Conservation (phyloP, 2,797 vertebrate species). For the Galaxias olidus region DNA sequence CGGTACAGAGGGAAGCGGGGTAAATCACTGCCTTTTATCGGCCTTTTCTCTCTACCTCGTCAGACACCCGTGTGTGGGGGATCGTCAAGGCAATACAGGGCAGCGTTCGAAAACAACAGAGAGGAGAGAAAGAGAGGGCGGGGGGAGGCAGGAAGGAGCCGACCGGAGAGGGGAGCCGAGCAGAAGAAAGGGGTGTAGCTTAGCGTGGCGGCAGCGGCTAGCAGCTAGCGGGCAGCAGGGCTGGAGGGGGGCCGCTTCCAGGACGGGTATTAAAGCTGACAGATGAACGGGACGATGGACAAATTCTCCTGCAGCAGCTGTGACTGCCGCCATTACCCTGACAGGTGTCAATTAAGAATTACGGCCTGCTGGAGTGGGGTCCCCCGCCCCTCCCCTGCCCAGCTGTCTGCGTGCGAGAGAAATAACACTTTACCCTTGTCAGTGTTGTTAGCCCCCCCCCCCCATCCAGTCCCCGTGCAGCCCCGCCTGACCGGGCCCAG, state of each 20-base stretch:
- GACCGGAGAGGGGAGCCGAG: slow-evolving; percentile 11
- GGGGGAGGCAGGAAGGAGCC: slow-evolving; percentile 15
- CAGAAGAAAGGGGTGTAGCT: slow-evolving; percentile 26
- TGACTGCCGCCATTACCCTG: slow-evolving; percentile 94
- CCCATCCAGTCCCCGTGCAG: slow-evolving; percentile 65
- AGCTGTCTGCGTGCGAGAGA: slow-evolving; percentile 94
- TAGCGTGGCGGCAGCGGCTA: slow-evolving; percentile 11
- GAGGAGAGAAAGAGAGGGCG: slow-evolving; percentile 1
- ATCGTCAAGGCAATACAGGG: slow-evolving; percentile 3
- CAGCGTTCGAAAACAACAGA: not conserved
- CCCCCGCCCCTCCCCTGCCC: slow-evolving; percentile 80
- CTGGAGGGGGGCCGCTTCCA: slow-evolving; percentile 75
- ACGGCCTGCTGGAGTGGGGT: slow-evolving; percentile 88
- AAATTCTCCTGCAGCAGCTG: slow-evolving; percentile 96
- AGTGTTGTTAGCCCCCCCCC: slow-evolving; percentile 85
- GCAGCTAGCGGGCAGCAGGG: slow-evolving; percentile 26
- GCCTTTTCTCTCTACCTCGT: slow-evolving; percentile 26
- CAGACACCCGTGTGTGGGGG: slow-evolving; percentile 35
- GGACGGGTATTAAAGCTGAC: slow-evolving; percentile 96
- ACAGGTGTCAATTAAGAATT: slow-evolving; percentile 99
- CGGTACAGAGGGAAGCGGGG: slow-evolving; percentile 31
- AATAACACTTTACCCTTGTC: slow-evolving; percentile 98
- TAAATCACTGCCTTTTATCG: slow-evolving; percentile 8
- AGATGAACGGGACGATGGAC: slow-evolving; percentile 94
- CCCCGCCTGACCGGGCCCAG: too few species aligned